Conservation (phyloP, 2,113 vertebrate genomes). For the Xenopus borealis region DNA sequence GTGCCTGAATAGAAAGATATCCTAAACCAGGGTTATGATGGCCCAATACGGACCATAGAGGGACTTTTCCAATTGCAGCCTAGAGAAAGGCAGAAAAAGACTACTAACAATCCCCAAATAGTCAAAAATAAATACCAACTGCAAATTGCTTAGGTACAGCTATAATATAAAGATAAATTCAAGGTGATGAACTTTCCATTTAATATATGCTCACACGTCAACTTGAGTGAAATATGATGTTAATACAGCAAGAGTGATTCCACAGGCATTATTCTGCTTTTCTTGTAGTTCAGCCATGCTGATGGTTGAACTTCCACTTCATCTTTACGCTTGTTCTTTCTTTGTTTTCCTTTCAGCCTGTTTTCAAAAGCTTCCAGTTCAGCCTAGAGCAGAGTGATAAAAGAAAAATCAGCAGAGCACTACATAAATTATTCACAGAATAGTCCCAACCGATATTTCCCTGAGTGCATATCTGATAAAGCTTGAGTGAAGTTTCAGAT, state of each 20-base stretch:
- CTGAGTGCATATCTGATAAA: not conserved
- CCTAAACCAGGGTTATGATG: too few relatives aligned
- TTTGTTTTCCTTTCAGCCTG: conserved; percentile 82
- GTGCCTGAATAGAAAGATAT: too few relatives aligned
- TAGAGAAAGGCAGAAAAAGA: too few relatives aligned
- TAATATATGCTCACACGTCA: conserved; percentile 14
- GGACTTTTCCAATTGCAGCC: too few relatives aligned
- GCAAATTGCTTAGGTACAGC: too few relatives aligned
- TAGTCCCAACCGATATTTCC: not conserved
- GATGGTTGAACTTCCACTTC: conserved; percentile 68
- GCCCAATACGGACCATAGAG: too few relatives aligned
- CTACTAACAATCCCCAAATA: too few relatives aligned
- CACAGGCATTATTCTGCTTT: conserved; percentile 68
- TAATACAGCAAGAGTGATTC: conserved; percentile 63
- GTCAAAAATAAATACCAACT: too few relatives aligned
- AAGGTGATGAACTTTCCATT: too few relatives aligned
- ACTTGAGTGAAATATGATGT: conserved; percentile 71
- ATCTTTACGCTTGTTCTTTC: conserved; percentile 76
- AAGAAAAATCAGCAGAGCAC: not conserved
- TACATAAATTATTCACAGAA: too few relatives aligned
- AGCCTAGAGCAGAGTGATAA: conserved; percentile 65
- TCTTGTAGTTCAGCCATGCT: conserved; percentile 75
- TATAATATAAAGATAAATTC: too few relatives aligned
- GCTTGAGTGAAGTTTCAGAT: not conserved
- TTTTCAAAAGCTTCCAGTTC: conserved; percentile 95